A percentile compares a stretch with the other conserved stretches of the same genome.
phyloP scores from a whole-genome alignment of 2,113 vertebrate species.

The Proteles cristata region DNA sequence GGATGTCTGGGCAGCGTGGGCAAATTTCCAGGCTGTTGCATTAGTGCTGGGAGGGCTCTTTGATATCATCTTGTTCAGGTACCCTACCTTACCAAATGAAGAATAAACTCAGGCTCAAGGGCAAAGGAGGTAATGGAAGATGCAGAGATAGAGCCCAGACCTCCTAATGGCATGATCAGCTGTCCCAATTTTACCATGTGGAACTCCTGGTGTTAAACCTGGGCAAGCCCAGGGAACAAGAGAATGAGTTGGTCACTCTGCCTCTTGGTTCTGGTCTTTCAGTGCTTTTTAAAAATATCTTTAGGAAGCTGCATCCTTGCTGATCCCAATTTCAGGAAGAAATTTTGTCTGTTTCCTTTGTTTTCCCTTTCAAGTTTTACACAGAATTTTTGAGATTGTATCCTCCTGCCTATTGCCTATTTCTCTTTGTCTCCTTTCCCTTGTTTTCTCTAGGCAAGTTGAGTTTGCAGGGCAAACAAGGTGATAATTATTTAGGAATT shows the following conservation, averaged over 20 bases:
- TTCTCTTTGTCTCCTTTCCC: background rate
- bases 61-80: background rate
- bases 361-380: background rate
- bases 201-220: background rate
- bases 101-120: background rate
- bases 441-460: background rate
- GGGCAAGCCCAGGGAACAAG: background rate
- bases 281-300: background rate
- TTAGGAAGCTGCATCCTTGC: background rate
- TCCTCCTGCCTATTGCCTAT: background rate
- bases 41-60: background rate
- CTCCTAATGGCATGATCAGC: background rate
- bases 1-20: background rate
- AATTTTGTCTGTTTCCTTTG: background rate
- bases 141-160: background rate
- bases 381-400: background rate
- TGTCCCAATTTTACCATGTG: background rate
- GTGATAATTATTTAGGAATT: background rate
- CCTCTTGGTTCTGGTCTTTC: background rate
- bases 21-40: background rate
- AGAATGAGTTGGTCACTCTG: background rate
- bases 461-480: background rate
- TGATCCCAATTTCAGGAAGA: background rate
- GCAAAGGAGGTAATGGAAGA: background rate
- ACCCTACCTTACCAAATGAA: background rate